Base-by-base conservation (phyloP, 2,888 invertebrate genomes). In the Arctia plantaginis region DNA sequence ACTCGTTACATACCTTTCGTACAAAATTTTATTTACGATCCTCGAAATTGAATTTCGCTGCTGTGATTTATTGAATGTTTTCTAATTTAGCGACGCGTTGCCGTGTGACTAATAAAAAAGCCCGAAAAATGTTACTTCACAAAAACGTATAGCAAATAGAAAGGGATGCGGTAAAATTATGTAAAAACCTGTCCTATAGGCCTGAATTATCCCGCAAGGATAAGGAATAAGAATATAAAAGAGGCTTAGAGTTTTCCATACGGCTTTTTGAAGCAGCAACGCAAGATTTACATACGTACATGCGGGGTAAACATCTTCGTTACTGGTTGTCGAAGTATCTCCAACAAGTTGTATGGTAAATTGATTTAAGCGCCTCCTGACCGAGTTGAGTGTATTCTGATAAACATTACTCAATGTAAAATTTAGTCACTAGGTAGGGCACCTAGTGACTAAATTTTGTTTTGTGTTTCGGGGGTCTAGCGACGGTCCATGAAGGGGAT, bases 181-280 rank as follows among this genome's bases (percentile, higher is more conserved):
- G 95, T 93, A 93, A 95, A 94, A 95, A 93, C 93, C 94, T 92
- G 91, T 94, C 93, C 93, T 93, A 92, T 93, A 92, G 92, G 93
- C 90, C 90, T 90, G 93, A 94, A 94, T 95, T 94, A 95, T 95
- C 93, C 93, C 92, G 87, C 92, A 93, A 93, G 95, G 94, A 94
- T 94, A 93, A 93, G 92, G 92, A 94, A 92, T 91, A 92, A 92
- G 93, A 95, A 95, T 94, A 94, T 93, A 94, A 95, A 95, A 93
- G 92, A 93, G 93, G 93, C 93, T 94, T 93, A 92, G 92, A 93
- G 93, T 93, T 93, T 93, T 92, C 93, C 92, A 92, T 93, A 93
- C 91, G 92, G 91, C 89, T 93, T 93, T 93, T 92, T 90, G 90
- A 91, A 91, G 92, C 88, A 93, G 92, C 91, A 92, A 91, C 91